A percentile compares a stretch with the other conserved stretches of the same genome.
Evolutionary conservation across 2,888 invertebrate genomes (phyloP).

Genomic region (Tipula lateralis): DNA sequence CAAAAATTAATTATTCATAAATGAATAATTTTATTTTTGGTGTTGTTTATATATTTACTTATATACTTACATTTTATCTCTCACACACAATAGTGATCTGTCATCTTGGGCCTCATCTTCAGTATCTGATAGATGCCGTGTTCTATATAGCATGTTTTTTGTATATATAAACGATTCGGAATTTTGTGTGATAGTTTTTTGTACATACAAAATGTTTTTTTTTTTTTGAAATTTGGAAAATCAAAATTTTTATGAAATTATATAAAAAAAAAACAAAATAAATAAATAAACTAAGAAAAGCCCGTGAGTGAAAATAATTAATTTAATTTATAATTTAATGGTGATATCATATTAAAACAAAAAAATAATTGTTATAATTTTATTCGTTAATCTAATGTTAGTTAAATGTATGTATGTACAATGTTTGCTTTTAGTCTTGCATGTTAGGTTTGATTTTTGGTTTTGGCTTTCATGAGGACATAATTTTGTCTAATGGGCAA

Average conservation of each 20-base stretch:
- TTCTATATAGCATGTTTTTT: conserved; percentile 35
- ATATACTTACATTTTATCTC: conserved; percentile 46
- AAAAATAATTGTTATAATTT: not conserved
- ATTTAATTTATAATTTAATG: not conserved
- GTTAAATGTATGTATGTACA: not conserved
- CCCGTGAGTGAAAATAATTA: not conserved
- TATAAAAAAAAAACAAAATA: conserved; percentile 19
- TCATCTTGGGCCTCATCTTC: conserved; percentile 50
- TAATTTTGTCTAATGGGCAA: not conserved
- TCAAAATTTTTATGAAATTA: conserved; percentile 26
- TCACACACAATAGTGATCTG: conserved; percentile 46
- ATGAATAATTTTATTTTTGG: not conserved
- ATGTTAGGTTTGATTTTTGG: not conserved
- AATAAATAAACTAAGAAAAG: not conserved
- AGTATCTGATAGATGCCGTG: conserved; percentile 49
- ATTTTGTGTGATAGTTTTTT: conserved; percentile 12
- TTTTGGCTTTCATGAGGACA: not conserved
- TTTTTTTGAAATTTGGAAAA: not conserved
- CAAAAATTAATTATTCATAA: not conserved
- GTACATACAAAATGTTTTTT: conserved; percentile 29
- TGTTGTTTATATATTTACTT: not conserved
- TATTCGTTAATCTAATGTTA: not conserved
- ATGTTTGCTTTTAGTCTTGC: not conserved
- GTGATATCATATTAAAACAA: not conserved
- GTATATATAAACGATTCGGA: not conserved